A percentile compares a stretch with the other conserved stretches of the same genome.
Conservation (phyloP, 2,888 invertebrate species). For the Bombylius discolor region DNA sequence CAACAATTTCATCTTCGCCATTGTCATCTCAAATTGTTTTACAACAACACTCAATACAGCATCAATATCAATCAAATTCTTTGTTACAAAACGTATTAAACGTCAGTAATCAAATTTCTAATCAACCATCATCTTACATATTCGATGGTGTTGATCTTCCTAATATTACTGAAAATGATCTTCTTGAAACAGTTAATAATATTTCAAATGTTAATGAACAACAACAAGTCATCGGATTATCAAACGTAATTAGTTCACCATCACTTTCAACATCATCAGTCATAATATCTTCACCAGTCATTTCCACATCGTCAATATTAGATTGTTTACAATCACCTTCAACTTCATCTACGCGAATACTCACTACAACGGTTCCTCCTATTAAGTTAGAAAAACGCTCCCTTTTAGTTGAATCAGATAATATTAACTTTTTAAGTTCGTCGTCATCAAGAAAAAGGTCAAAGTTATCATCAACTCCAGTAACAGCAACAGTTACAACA, state of each 20-base stretch:
- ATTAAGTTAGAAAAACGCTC: conserved; percentile 10
- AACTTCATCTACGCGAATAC: conserved; percentile 9
- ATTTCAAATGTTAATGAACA: conserved; percentile 13
- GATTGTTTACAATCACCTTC: conserved; percentile 20
- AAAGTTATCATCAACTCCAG: background rate
- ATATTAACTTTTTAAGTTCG: conserved; percentile 6
- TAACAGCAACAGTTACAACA: background rate
- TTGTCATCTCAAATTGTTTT: background rate
- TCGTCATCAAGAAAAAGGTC: conserved; percentile 11
- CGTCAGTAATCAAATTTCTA: conserved; percentile 33
- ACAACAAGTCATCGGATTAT: conserved; percentile 2
- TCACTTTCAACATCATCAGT: conserved; percentile 31
- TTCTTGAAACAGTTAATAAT: conserved; percentile 11
- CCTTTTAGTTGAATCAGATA: background rate
- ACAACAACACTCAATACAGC: conserved; percentile 1
- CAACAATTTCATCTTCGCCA: background rate
- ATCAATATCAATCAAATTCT: conserved; percentile 19
- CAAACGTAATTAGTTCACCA: conserved; percentile 14
- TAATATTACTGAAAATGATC: conserved; percentile 8
- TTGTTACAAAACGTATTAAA: background rate
- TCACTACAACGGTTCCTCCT: conserved; percentile 1
- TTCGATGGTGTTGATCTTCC: conserved; percentile 34
- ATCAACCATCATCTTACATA: conserved; percentile 33
- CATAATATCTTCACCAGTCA: conserved; percentile 34
- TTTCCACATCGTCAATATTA: conserved; percentile 26